Base-by-base conservation (phyloP, 2,888 invertebrate genomes). In the Gastrophysa polygoni region DNA sequence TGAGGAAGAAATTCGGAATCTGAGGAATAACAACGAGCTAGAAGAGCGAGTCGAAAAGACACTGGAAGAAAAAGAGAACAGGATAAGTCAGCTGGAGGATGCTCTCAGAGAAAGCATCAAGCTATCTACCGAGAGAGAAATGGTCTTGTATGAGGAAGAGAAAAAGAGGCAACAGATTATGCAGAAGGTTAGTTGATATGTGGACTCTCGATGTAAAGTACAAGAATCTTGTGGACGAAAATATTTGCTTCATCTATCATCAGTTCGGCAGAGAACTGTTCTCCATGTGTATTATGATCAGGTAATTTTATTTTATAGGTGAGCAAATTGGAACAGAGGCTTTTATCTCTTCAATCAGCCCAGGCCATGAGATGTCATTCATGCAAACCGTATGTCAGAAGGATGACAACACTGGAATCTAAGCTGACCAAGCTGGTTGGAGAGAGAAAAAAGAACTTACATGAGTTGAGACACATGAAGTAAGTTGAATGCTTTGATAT, bases 401-500 rank as follows among this genome's bases (percentile, higher is more conserved):
- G 87, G 65, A 82, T 91, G 75, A 85, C 87, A 66, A 86, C 84
- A 57, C 82, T 89, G 52, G 91, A 93, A 75, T 82, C 81, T 21
- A 84, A 87, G 68, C 82, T 92, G 49, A 81, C 84, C 34, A 82
- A 83, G 64, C 83, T 91, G 65, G 82, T 86, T 63, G 82, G 83
- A 11, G 90, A 88, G 78, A 84, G 90, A 69, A 86, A 87, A 68
- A 84, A 84, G 57, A 89, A 92, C 76, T 82, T 94, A 68, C 88
- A 89, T 75, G 91, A 93, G 78, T 84, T 93, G 60, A 88, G 89
- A 69, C 89, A 89, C 77, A 88, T 92, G 85, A 91, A 93, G 94
- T 95, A 82, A 84, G 88, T 78, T n/a, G n/a, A n/a, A n/a, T n/a
- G n/a, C n/a, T n/a, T n/a, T n/a, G n/a, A n/a, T n/a, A n/a, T n/a